These are phyloP conservation scores for Andrena praecox DNA, from an alignment of 2,888 invertebrate species.

Conservation along the genomic window DNA sequence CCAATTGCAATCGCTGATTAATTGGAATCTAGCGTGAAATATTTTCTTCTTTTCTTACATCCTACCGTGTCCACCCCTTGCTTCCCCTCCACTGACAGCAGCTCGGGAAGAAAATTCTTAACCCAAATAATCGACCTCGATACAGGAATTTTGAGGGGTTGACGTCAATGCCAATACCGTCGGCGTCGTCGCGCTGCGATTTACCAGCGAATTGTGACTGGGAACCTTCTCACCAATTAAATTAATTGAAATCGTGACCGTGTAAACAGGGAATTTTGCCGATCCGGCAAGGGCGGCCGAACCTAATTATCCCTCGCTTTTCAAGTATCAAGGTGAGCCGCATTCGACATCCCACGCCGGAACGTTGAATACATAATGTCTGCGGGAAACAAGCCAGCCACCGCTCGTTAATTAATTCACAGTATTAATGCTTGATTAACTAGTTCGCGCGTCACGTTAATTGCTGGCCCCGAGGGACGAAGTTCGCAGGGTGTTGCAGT, in stretches of 20 bases:
- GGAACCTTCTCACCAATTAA: background rate
- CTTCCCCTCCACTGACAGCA: background rate
- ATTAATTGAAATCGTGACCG: slow-evolving; percentile 11
- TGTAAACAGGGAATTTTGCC: background rate
- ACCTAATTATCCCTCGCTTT: slow-evolving; percentile 27
- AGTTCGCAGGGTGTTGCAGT: slow-evolving; percentile 2
- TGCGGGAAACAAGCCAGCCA: background rate
- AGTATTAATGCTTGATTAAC: slow-evolving; percentile 35
- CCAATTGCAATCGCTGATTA: background rate
- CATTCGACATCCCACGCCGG: background rate
- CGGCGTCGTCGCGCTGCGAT: background rate
- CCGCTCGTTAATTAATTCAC: slow-evolving; percentile 31
- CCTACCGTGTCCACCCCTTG: background rate
- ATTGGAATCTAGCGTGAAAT: no score
- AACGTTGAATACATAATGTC: background rate
- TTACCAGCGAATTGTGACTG: background rate
- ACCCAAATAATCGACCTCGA: slow-evolving; percentile 46
- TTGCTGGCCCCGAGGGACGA: background rate
- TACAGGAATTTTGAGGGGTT: slow-evolving; percentile 33
- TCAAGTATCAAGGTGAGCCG: slow-evolving; percentile 2
- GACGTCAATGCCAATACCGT: slow-evolving; percentile 47
- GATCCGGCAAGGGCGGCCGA: background rate
- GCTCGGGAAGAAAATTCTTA: slow-evolving; percentile 40
- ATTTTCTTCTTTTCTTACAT: background rate
- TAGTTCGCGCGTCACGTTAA: background rate